phyloP scores from a whole-genome alignment of 53 echinoderm and acorn worm genomes.

The Mesocentrotus franciscanus region DNA sequence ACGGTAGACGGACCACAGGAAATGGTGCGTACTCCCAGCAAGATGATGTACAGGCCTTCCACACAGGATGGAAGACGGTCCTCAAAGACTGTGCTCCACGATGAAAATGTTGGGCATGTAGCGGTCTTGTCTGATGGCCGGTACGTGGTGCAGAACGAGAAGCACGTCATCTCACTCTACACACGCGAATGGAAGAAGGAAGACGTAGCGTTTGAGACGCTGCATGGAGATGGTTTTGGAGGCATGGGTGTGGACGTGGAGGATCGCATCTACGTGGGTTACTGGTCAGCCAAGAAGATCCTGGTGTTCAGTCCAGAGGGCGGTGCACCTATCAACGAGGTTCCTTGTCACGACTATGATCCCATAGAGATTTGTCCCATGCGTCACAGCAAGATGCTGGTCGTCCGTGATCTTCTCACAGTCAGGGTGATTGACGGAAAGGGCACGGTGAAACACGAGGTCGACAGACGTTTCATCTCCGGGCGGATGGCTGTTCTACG shows the following conservation, averaged over 20 bases:
- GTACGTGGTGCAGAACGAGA: slow-evolving; percentile 20
- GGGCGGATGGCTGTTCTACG: slow-evolving; percentile 32
- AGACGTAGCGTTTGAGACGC: slow-evolving; percentile 1
- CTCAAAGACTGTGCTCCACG: slow-evolving; percentile 13
- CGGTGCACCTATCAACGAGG: slow-evolving; percentile 35
- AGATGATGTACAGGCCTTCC: slow-evolving; percentile 10
- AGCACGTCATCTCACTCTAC: slow-evolving; percentile 19
- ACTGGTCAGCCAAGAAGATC: slow-evolving; percentile 37
- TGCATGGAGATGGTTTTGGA: background rate
- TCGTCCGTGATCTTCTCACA: slow-evolving; percentile 16
- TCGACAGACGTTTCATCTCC: background rate
- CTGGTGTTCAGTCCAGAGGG: slow-evolving; percentile 27
- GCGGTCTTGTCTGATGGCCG: slow-evolving; percentile 46
- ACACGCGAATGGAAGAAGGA: slow-evolving; percentile 26
- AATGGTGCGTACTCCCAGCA: slow-evolving; percentile 5
- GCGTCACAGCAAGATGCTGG: slow-evolving; percentile 41
- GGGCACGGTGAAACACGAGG: slow-evolving; percentile 33
- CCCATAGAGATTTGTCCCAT: slow-evolving; percentile 24
- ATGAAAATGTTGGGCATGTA: slow-evolving; percentile 29
- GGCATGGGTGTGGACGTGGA: slow-evolving; percentile 33
- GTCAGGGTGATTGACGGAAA: slow-evolving; percentile 21
- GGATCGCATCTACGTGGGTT: slow-evolving; percentile 15
- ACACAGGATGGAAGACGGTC: background rate
- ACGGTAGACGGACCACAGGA: slow-evolving; percentile 39
- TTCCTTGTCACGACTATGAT: slow-evolving; percentile 24